phyloP scores from a whole-genome alignment of 2,113 vertebrate genomes.

The Sorex fumeus region DNA sequence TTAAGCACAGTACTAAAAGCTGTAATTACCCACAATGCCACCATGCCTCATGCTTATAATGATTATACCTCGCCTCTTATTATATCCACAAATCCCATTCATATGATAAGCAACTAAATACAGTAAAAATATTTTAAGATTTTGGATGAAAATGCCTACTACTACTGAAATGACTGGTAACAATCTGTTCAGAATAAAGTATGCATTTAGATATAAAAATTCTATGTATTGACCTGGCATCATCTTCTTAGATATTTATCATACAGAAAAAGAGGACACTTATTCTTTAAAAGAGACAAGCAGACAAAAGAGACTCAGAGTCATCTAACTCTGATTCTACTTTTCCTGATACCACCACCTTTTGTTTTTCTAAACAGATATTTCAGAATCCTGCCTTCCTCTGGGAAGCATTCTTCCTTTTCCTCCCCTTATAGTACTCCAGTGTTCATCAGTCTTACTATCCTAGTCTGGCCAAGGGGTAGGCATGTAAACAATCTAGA shows the following conservation, averaged over 20 bases:
- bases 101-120: conserved; percentile 40
- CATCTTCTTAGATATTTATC: conserved; percentile 22
- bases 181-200: not conserved
- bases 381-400: not conserved
- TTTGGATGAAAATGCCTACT: conserved; percentile 4
- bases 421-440: not conserved
- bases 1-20: conserved; percentile 55
- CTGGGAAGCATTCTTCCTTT: not conserved
- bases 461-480: not conserved
- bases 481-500: not conserved
- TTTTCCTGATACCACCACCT: conserved; percentile 14
- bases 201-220: conserved; percentile 3
- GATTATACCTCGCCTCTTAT: conserved; percentile 28
- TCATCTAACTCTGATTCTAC: conserved; percentile 11
- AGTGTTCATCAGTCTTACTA: not conserved
- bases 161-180: conserved; percentile 23
- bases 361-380: not conserved
- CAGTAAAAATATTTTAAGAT: conserved; percentile 22
- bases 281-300: not conserved
- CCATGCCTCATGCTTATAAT: not conserved
- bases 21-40: not conserved
- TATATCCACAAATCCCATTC: conserved; percentile 41
- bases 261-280: not conserved
- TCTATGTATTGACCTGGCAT: not conserved
- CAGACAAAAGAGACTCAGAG: conserved; percentile 9